Evolutionary conservation across 2,888 invertebrate genomes (phyloP).

Genomic region (Crepidodera aurea): DNA sequence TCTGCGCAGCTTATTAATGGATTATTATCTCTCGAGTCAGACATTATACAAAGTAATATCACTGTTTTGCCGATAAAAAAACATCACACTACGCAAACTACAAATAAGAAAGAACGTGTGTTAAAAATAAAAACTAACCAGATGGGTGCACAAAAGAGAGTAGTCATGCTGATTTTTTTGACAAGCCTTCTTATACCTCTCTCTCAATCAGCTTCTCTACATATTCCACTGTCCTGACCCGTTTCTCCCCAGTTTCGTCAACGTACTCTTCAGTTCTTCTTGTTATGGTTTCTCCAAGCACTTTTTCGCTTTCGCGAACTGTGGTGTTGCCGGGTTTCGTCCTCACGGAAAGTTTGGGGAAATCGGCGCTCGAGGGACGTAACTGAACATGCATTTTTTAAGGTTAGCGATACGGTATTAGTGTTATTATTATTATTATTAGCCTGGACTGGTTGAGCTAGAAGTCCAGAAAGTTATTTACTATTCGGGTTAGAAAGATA

Average conservation of each 20-base stretch:
- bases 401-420: conserved; percentile 54
- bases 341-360: conserved; percentile 87
- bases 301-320: conserved; percentile 88
- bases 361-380: conserved; percentile 72
- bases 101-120: conserved; percentile 43
- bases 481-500: neutral
- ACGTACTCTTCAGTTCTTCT: conserved; percentile 87
- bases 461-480: conserved; percentile 15
- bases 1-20: too few species aligned
- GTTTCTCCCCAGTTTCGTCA: conserved; percentile 87
- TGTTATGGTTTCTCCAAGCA: conserved; percentile 88
- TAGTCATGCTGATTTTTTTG: conserved; percentile 51
- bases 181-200: conserved; percentile 74
- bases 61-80: neutral
- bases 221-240: conserved; percentile 91
- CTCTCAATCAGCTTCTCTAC: conserved; percentile 95
- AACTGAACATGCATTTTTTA: conserved; percentile 54
- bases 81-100: conserved; percentile 20
- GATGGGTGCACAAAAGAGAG: conserved; percentile 49
- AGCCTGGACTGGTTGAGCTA: conserved; percentile 46
- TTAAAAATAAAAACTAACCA: conserved; percentile 54
- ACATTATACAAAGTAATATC: neutral
- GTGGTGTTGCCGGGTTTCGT: conserved; percentile 85
- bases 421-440: conserved; percentile 37
- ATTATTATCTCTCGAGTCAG: too few species aligned